phyloP scores from a whole-genome alignment of 2,888 invertebrate species.

The Rhamphomyia laevipes region DNA sequence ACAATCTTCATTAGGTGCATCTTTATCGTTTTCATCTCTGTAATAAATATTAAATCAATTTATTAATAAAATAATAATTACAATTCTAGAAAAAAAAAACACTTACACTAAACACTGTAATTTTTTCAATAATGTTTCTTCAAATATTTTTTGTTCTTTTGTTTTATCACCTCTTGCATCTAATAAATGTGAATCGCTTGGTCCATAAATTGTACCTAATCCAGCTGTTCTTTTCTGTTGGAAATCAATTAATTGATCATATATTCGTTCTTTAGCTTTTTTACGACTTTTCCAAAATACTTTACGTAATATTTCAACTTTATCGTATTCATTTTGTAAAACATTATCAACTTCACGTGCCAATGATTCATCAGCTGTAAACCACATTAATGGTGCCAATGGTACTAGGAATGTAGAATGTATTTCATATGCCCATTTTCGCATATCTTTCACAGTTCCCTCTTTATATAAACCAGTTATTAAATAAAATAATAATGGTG shows the following conservation, averaged over 20 bases:
- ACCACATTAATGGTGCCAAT: constrained; percentile 47
- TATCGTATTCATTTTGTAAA: constrained; percentile 70
- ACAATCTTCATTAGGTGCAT: constrained; percentile 45
- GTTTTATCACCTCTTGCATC: constrained; percentile 68
- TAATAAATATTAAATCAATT: constrained; percentile 8
- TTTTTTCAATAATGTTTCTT: constrained; percentile 58
- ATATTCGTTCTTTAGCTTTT: constrained; percentile 40
- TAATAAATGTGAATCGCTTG: constrained; percentile 64
- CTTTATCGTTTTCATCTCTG: constrained; percentile 53
- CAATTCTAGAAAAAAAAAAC: background rate
- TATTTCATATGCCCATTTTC: constrained; percentile 98
- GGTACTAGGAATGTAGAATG: constrained; percentile 92
- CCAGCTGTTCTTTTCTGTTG: constrained; percentile 84
- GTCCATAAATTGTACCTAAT: constrained; percentile 80
- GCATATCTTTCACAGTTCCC: constrained; percentile 78
- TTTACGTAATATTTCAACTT: constrained; percentile 77
- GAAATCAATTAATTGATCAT: constrained; percentile 38
- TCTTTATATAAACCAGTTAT: constrained; percentile 84
- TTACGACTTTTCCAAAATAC: constrained; percentile 83
- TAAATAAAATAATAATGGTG: constrained; percentile 58
- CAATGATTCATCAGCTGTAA: constrained; percentile 54
- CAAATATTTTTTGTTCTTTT: constrained; percentile 64
- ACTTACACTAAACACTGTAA: constrained; percentile 56
- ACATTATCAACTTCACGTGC: constrained; percentile 84
- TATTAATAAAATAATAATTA: constrained; percentile 2